Conservation (phyloP, 2,888 invertebrate species). For the Drosophila prolongata region DNA sequence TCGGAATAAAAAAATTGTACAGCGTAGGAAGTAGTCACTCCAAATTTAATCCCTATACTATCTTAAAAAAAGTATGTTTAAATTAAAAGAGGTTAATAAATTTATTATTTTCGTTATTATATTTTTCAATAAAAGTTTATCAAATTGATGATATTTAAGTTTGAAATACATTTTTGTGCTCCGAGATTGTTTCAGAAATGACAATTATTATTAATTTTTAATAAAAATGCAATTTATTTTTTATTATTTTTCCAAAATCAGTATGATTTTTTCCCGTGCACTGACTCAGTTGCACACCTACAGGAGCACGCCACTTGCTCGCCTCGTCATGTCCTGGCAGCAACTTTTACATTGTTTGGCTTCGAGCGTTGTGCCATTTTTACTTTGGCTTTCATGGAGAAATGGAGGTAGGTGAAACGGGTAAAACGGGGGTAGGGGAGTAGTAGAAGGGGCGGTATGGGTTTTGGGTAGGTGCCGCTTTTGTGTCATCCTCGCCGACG, state of each 20-base stretch:
- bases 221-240: background rate
- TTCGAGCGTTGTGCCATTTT: conserved; percentile 68
- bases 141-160: too few species aligned
- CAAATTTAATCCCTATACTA: too few species aligned
- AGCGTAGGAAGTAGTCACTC: too few species aligned
- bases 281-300: conserved; percentile 37
- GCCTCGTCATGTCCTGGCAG: conserved; percentile 53
- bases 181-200: too few species aligned
- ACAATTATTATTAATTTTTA: too few species aligned
- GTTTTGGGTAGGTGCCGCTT: conserved; percentile 42
- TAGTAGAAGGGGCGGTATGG: conserved; percentile 3
- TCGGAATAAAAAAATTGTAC: too few species aligned
- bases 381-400: conserved; percentile 38
- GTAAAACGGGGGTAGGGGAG: background rate
- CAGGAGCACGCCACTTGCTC: conserved; percentile 43
- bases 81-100: too few species aligned
- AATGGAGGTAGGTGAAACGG: conserved; percentile 7
- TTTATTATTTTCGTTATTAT: too few species aligned
- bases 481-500: conserved; percentile 70
- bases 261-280: conserved; percentile 2
- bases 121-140: too few species aligned
- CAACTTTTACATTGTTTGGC: conserved; percentile 65
- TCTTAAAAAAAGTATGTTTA: too few species aligned
- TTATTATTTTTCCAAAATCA: background rate
- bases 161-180: too few species aligned